Conservation (phyloP, 1,140 invertebrate genomes). For the Sminthurides bifidus region DNA sequence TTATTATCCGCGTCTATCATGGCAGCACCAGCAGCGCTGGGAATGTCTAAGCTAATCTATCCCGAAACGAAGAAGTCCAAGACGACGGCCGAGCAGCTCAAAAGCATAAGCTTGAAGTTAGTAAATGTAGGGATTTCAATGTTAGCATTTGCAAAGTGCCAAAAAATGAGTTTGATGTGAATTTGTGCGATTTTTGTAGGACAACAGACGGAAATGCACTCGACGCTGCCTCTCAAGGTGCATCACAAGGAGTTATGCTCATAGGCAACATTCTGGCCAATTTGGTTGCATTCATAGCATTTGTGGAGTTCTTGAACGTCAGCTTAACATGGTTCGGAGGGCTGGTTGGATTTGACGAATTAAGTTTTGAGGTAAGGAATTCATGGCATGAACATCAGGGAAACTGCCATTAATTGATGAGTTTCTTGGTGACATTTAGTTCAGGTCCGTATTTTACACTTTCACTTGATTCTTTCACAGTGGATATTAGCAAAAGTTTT, state of each 20-base stretch:
- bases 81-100: conserved; percentile 51
- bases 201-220: conserved; percentile 69
- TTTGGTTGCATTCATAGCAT: conserved; percentile 78
- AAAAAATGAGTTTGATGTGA: neutral
- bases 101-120: conserved; percentile 35
- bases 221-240: conserved; percentile 80
- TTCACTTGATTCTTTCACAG: conserved; percentile 42
- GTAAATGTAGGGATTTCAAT: conserved; percentile 6
- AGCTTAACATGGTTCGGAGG: conserved; percentile 51
- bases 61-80: conserved; percentile 71
- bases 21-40: conserved; percentile 48
- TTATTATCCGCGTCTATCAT: conserved; percentile 84
- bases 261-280: conserved; percentile 81
- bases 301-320: conserved; percentile 70
- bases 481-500: conserved; percentile 71
- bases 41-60: conserved; percentile 77
- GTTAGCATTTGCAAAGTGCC: neutral
- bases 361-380: conserved; percentile 1
- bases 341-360: conserved; percentile 51
- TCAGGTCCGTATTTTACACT: neutral
- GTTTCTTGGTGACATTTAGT: neutral
- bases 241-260: conserved; percentile 48
- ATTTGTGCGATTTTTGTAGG: conserved; percentile 27
- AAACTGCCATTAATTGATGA: neutral
- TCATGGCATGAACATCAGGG: conserved; percentile 7